Base-by-base conservation (phyloP, 2,797 vertebrate species). In the Anguilla megastoma region DNA sequence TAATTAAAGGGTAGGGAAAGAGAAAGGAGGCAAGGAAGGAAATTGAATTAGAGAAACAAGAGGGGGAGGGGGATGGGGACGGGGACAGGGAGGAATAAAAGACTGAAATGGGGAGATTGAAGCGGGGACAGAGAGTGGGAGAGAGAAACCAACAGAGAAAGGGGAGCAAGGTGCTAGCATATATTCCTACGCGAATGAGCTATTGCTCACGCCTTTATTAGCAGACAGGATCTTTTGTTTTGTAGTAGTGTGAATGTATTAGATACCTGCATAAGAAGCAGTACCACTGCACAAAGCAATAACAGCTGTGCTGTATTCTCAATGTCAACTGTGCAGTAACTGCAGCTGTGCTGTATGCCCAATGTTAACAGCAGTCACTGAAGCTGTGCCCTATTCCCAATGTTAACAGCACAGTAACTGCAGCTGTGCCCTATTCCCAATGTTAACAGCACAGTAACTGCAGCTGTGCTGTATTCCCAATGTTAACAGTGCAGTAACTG, bases 51-150 rank as follows among this genome's bases (percentile, higher is more conserved):
- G 69, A 74, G 27, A 74, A 41, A 45, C 16, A 45, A 41, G 36
- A 24, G 36, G 16, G 33, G 24, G 66, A 27, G 4, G n/a, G 66
- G 21, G 58, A 60, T 12, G 54, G 54, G 69, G 27, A 33, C 7
- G 33, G 74, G 63, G 63, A 66, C n/a, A n/a, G 63, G 63, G n/a
- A 66, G 63, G 63, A 66, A 66, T 66, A 27, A 66, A 66, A 60
- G 21, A 52, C 50, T 41, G 54, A 60, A 60, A 60, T 18, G 4
- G 58, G 58, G 58, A 60, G 58, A 63, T 18, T 18, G 6, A 24
- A 63, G 58, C 4, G 21, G 16, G 18, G 18, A 14, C 1, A 63
- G 58, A 66, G 60, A n/a, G 24, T 16, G 12, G 12, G 69, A 74
- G 18, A 74, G 18, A 36, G 4, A 16, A 12, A 9, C 7, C n/a